Conservation (phyloP, 2,113 vertebrate species). For the Oryzias celebensis region DNA sequence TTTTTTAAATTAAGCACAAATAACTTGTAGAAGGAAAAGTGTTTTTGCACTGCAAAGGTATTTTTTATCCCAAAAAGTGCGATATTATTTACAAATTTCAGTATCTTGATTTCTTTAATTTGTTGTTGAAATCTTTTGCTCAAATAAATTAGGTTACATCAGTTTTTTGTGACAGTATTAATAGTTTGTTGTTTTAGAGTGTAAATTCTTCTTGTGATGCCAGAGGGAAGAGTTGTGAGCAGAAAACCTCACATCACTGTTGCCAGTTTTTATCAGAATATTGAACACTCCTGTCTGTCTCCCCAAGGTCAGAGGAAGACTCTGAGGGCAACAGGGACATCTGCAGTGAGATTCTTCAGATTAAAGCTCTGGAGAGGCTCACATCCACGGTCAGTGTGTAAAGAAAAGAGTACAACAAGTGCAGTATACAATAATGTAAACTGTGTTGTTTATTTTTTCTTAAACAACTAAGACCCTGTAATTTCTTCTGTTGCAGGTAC, state of each 20-base stretch:
- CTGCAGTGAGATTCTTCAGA: conserved; percentile 88
- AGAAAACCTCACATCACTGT: conserved; percentile 2
- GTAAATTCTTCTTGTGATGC: conserved; percentile 7
- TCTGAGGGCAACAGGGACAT: conserved; percentile 87
- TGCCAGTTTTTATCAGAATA: conserved; percentile 6
- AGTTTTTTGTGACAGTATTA: too few species aligned
- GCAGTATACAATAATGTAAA: background rate
- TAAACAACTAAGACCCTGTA: background rate
- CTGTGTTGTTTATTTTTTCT: background rate
- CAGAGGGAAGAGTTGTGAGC: conserved; percentile 56
- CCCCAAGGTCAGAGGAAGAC: conserved; percentile 84
- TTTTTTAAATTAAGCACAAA: too few species aligned
- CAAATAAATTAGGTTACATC: too few species aligned
- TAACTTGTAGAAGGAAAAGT: too few species aligned
- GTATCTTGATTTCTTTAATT: too few species aligned
- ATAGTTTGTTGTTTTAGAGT: background rate
- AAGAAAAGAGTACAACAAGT: background rate
- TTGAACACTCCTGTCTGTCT: conserved; percentile 17
- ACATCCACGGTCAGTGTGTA: conserved; percentile 83
- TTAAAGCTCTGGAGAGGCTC: conserved; percentile 87
- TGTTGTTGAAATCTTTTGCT: too few species aligned
- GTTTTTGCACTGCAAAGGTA: too few species aligned
- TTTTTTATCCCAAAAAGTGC: too few species aligned
- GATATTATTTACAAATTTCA: too few species aligned
- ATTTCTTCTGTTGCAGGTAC: conserved; percentile 79